Base-by-base conservation (phyloP, 2,888 invertebrate species). In the Thumatha senex region DNA sequence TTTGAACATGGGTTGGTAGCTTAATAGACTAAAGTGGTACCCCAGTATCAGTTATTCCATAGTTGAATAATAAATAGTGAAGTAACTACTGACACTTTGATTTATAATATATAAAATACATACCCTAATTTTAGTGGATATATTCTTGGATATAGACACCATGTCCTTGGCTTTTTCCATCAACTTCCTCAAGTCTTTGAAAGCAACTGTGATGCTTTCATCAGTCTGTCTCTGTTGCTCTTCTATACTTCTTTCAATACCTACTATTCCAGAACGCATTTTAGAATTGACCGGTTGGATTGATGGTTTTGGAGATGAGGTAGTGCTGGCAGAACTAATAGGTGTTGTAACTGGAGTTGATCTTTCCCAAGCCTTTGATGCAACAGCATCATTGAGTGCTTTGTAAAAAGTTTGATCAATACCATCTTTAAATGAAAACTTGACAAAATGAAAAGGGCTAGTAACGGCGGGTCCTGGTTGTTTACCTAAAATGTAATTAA, bases 131-230 rank as follows among this genome's bases (percentile, higher is more conserved):
- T 98, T 98, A 43, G 93, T 94, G 29, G 99, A 97, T 72, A 99
- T 99, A 63, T 93, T 96, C 80, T 97, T 97, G 0, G 99, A 97
- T 62, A 99, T 90, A 0, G 92, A 88, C 39, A 99, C 99, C 99
- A 99, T 99, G 67, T 99, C 98, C 82, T 98, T 97, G 0, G 99
- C 99, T 94, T 97, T 97, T 48, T 94, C 94, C 97, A 99, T 99
- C 2, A 99, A 92, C 72, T 97, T 97, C 72, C 93, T 96, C 48
- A 99, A 93, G 88, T 99, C 99, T 86, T 99, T 96, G 88, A 99
- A 99, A 1, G 99, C 99, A 63, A 96, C 93, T 12, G 94, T 95
- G 67, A 99, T 99, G 76, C 96, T 98, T 74, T 96, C 95, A 87
- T 98, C 97, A 0, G 98, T 98, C 38, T 96, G 96, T 81, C 96